Evolutionary conservation across 2,797 vertebrate species (phyloP).

Genomic region (Myiotriccus ornatus): DNA sequence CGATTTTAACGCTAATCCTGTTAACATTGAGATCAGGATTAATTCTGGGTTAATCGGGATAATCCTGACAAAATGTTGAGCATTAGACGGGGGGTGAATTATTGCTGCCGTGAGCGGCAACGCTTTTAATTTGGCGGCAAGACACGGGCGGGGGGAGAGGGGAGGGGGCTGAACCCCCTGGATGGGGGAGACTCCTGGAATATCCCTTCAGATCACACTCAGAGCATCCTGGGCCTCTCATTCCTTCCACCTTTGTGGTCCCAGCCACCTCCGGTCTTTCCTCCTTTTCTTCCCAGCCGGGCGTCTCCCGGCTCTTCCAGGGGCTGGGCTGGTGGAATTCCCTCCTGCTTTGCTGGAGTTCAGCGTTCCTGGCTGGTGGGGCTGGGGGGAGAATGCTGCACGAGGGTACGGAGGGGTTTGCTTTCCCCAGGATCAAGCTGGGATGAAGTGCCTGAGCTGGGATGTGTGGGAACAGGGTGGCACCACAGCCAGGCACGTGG

Average conservation of each 20-base stretch:
- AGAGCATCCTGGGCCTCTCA: accelerated
- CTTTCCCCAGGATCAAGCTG: neutral
- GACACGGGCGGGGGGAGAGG: neutral
- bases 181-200: accelerated
- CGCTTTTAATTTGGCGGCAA: neutral
- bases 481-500: neutral
- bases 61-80: constrained; percentile 67
- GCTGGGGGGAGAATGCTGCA: neutral
- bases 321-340: neutral
- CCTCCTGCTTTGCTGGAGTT: neutral
- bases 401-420: accelerated
- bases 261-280: neutral
- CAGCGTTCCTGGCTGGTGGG: neutral
- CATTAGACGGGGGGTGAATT: constrained; percentile 33
- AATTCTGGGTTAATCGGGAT: constrained; percentile 75
- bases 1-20: constrained; percentile 64
- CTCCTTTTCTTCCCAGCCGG: neutral
- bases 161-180: neutral
- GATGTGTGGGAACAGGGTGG: accelerated
- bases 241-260: neutral
- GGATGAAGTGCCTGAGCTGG: accelerated
- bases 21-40: constrained; percentile 72
- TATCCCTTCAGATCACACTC: neutral
- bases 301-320: neutral
- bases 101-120: neutral